These are phyloP conservation scores for Drosophila austrosaltans DNA, from an alignment of 2,888 invertebrate species.

Conservation along the genomic window DNA sequence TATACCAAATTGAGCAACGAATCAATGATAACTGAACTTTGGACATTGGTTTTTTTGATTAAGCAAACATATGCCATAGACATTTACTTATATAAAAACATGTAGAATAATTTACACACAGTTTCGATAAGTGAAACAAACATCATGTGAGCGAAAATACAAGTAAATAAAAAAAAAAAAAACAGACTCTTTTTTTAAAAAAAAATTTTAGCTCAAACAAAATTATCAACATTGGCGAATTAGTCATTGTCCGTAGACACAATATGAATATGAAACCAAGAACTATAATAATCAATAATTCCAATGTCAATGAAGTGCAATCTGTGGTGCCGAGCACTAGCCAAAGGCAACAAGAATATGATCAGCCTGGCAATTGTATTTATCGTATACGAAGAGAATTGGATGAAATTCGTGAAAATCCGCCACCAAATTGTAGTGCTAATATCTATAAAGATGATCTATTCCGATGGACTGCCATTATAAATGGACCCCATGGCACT, in stretches of 20 bases:
- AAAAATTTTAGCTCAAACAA: background rate
- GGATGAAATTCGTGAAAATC: conserved; percentile 52
- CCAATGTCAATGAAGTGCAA: background rate
- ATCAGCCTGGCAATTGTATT: background rate
- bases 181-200: background rate
- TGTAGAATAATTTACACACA: background rate
- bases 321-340: background rate
- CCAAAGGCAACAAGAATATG: background rate
- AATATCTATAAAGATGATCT: conserved; percentile 51
- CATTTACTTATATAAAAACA: background rate
- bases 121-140: background rate
- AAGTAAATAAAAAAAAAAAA: background rate
- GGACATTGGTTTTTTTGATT: background rate
- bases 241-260: background rate
- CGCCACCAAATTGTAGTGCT: conserved; percentile 70
- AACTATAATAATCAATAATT: background rate
- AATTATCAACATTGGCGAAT: background rate
- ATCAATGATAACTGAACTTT: no score
- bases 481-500: conserved; percentile 55
- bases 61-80: background rate
- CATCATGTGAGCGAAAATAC: background rate
- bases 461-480: conserved; percentile 53
- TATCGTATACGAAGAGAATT: conserved; percentile 54
- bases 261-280: background rate
- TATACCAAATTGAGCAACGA: background rate